Base-by-base conservation (phyloP, 2,113 vertebrate genomes). In the Channa argus region DNA sequence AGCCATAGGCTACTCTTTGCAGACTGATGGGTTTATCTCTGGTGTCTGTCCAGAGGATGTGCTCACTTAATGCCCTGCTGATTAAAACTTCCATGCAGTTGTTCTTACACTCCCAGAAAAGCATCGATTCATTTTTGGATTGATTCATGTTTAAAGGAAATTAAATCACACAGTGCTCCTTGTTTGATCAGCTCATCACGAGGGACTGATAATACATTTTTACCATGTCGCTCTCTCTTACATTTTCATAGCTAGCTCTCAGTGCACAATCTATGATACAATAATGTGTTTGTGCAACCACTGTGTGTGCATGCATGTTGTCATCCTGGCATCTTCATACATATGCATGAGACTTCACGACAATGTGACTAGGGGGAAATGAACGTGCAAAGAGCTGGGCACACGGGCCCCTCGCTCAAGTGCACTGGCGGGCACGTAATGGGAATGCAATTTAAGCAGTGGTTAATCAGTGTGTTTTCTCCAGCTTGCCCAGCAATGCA, bases 401-500 rank as follows among this genome's bases (percentile, higher is more conserved):
- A 59, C 69, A 63, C 61, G 50, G 76, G 79, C 67, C 82, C 76
- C 82, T 87, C 64, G 49, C 74, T 89, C 85, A 89, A 84, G 82
- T 82, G 71, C 85, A 86, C 77, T 68, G 84, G 77, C 63, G 72
- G 84, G 74, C 63, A 51, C 55, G 78, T 88, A 91, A 92, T 85
- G 85, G 88, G 74, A 91, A 87, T 70, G 85, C 73, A 83, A 86
- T 92, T 91, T 84, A 92, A 90, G 88, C 85, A 83, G 66, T 86
- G 87, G 71, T 92, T 92, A 92, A 92, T 93, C 90, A 85, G 89
- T 87, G 88, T 89, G 86, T 92, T 92, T 88, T 92, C 81, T 88
- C 83, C 65, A 69, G 66, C 74, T 88, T 79, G 75, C 79, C 84
- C 80, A 77, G 82, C 79, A 90, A 93, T 86, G 86, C 85, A 91